phyloP scores from a whole-genome alignment of 2,113 vertebrate genomes.

The Dipodomys merriami region DNA sequence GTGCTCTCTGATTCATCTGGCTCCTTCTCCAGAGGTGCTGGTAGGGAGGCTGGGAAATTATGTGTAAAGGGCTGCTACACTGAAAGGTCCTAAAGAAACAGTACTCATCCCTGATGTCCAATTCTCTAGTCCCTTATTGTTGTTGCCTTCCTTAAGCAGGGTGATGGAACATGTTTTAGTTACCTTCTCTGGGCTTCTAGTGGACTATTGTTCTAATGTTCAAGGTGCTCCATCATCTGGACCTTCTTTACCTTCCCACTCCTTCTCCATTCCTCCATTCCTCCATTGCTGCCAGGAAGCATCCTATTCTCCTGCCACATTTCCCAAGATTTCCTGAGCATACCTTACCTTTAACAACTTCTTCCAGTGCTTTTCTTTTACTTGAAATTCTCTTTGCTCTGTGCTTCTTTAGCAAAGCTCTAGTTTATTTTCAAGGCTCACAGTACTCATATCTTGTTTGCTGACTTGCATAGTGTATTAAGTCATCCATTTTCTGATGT shows the following conservation, averaged over 20 bases:
- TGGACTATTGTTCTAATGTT: neutral
- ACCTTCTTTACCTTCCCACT: neutral
- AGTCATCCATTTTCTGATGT: neutral
- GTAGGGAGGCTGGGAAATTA: neutral
- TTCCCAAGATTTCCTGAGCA: neutral
- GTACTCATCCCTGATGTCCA: neutral
- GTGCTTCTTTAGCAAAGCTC: neutral
- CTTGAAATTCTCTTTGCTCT: neutral
- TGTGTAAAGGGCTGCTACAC: neutral
- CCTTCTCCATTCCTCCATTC: no score
- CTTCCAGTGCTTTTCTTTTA: neutral
- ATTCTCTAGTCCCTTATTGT: neutral
- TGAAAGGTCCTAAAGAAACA: neutral
- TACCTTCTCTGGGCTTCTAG: neutral
- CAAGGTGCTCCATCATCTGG: no score
- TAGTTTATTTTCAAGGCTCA: neutral
- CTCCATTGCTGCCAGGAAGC: accelerated
- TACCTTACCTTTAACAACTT: neutral
- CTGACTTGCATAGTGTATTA: neutral
- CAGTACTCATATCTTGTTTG: neutral
- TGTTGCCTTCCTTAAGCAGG: neutral
- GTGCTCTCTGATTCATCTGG: neutral
- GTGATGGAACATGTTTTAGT: accelerated
- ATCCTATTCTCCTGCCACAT: no score
- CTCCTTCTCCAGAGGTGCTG: neutral